Base-by-base conservation (phyloP, 1,140 invertebrate species). In the Eubasilissa regina region DNA sequence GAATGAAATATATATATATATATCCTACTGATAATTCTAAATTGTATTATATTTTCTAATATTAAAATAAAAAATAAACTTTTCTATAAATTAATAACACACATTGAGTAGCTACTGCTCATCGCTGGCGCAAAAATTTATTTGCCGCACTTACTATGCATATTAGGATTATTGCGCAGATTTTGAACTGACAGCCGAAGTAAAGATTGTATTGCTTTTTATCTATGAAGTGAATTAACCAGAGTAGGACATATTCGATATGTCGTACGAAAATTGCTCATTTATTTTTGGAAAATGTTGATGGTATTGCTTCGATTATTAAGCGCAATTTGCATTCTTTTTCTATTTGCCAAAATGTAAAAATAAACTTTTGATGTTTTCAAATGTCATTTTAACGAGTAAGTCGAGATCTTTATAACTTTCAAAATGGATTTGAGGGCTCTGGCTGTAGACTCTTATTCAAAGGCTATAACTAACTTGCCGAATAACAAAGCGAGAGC, bases 401-500 rank as follows among this genome's bases (percentile, higher is more conserved):
- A 13, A 13, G 3, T 15, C 48, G 8, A 51, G n/a, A 3, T 12
- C 3, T 3, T 1, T 51, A 15, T 15, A 13, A 51, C 10, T 8
- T 19, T 45, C 25, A 44, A 47, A 17, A 68, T 68, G 64, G 64
- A 68, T 68, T 48, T n/a, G 10, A 68, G n/a, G n/a, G 48, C 51
- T 13, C 48, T 74, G 25, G 70, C 70, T 19, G 19, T 13, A 53
- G 45, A 74, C 15, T 74, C 70, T 12, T 74, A 53, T 15, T 7
- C 17, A 17, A 74, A 74, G 53, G 70, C 48, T 0, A 35, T 74
- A 48, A n/a, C 25, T 4, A 53, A 74, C 51, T 55, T 74, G 45
- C 13, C 64, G 4, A 25, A 45, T 9, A 81, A 80, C 75, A 86
- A 84, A 74, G 83, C 76, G 10, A 85, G 86, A 81, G 84, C 87